Base-by-base conservation (phyloP, 2,113 vertebrate species). In the Gambusia affinis region DNA sequence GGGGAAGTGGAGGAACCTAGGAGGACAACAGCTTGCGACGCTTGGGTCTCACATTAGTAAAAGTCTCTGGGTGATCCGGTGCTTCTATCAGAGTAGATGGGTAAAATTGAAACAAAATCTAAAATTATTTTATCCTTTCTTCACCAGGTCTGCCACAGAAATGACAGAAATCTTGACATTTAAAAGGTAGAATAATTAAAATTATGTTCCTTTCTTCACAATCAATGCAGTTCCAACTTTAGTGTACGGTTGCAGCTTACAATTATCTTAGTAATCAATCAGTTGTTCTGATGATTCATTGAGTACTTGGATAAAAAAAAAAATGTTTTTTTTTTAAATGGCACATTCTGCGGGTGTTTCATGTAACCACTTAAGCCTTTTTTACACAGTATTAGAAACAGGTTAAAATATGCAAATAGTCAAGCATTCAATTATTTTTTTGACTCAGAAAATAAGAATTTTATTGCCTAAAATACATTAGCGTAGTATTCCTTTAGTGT, bases 11-110 rank as follows among this genome's bases (percentile, higher is more conserved):
- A 31, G 72, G 12, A 22, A 31, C 10, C 7, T 68, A 33, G 24
- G 79, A 54, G n/a, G 67, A 57, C n/a, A 31, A 67, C 27, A 28
- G 57, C 33, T 60, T 54, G 47, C 24, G 31, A 61, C 1, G 0
- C 67, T 66, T 69, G 17, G 29, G 17, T 71, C 66, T n/a, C 61
- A 44, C 44, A 74, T 60, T 62, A 44, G 75, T 64, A 71, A 47
- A 15, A 54, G 4, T 66, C 22, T 64, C 12, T 68, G 30, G 66
- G 70, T 68, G 61, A 15, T 60, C 63, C 24, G 12, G 42, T 29
- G 4, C 35, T n/a, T 78, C 30, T 54, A 30, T 22, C 42, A 67
- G 65, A 63, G 64, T 8, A 37, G 11, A 75, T 71, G 5, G 14
- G 8, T 8, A 17, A 17, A 22, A 71, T 72, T 19, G 35, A 75